phyloP scores from a whole-genome alignment of 2,888 invertebrate species.

The Hetaerina titia region DNA sequence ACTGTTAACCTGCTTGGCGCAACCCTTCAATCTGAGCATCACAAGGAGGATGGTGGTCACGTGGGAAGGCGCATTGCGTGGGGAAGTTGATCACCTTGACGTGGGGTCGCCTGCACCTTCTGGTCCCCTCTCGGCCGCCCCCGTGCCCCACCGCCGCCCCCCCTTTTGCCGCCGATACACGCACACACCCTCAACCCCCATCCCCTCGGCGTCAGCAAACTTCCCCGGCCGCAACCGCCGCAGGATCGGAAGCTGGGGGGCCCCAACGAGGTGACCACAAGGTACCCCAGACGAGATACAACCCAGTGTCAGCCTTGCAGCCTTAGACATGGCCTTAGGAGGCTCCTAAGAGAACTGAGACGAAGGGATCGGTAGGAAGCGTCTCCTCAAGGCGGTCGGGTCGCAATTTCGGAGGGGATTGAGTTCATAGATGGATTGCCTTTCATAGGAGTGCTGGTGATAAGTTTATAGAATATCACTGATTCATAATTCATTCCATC shows the following conservation, averaged over 20 bases:
- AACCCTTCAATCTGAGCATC: constrained; percentile 49
- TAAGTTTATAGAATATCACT: no score
- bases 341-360: not conserved
- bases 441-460: no score
- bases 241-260: constrained; percentile 39
- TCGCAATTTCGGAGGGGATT: not conserved
- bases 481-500: no score
- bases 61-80: constrained; percentile 35
- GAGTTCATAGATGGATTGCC: no score
- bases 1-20: constrained; percentile 28
- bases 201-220: not conserved
- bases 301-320: not conserved
- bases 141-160: not conserved
- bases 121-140: not conserved
- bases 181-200: not conserved
- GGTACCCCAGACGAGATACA: constrained; percentile 8
- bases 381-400: not conserved
- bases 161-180: not conserved
- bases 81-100: constrained; percentile 66
- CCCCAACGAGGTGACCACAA: constrained; percentile 37
- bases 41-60: constrained; percentile 33
- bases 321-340: constrained; percentile 42
- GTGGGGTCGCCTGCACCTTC: constrained; percentile 34
- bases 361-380: not conserved
- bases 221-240: constrained; percentile 30